Evolutionary conservation across 1,140 invertebrate species (phyloP), one percentile per base, ranked within the genome.

Genomic region (Rhopalosiphum maidis): DNA sequence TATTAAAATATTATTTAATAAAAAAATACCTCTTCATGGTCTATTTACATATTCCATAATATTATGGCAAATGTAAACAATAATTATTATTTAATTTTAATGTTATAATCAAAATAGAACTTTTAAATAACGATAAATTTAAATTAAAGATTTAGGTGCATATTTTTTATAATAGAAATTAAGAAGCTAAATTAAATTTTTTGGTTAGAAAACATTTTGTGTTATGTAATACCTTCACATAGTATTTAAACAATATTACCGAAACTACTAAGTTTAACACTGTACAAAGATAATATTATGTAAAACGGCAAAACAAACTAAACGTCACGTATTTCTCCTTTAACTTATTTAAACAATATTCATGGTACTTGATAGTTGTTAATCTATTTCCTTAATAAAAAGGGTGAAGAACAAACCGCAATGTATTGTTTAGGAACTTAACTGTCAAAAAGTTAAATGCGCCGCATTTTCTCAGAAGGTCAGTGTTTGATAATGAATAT

Each of bases 281-380:
- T 77, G n/a, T 77, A 77, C 4, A 77, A 77, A 77, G 60, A 77
- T 77, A 77, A 77, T 77, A 77, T 77, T 77, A 77, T 77, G 60
- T 15, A 77, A 77, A 77, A n/a, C n/a, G n/a, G 60, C 60, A 77
- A 77, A 77, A 77, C 60, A 77, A 77, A 77, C 60, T n/a, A n/a
- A 77, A 77, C 15, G 30, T 77, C 60, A 77, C 60, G 60, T n/a
- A 18, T 77, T 77, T 77, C 5, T 77, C n/a, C 15, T 77, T 77
- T 18, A 77, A 77, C 30, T 77, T 77, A 21, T 77, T 77, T 77
- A n/a, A 77, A 15, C n/a, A 77, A 77, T n/a, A 35, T 77, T 77
- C 15, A n/a, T 77, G 60, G 60, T 68, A 77, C 30, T 77, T 77
- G 30, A 77, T 77, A n/a, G 60, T 35, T 35, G 60, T 77, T 77